Evolutionary conservation across 53 echinoderm and acorn worm genomes (phyloP).

Genomic region (Pentamera pediparva): DNA sequence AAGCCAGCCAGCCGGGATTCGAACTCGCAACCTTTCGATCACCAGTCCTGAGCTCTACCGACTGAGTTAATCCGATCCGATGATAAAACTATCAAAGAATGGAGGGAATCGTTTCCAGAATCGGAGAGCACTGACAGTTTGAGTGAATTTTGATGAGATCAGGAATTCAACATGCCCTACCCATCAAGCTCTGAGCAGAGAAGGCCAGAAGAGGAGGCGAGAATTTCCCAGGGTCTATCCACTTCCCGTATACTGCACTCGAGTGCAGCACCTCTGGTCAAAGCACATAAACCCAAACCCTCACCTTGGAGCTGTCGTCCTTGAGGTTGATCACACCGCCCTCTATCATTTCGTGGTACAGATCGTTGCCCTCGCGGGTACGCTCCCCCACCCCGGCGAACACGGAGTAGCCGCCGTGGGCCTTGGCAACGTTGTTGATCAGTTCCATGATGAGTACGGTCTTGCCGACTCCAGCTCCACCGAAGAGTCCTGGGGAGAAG

Average conservation of each 20-base stretch:
- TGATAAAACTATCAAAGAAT: no score
- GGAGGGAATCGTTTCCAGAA: no score
- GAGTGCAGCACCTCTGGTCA: background rate
- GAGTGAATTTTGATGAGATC: no score
- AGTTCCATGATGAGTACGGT: slow-evolving; percentile 99
- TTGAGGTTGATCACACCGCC: slow-evolving; percentile 91
- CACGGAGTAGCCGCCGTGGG: slow-evolving; percentile 99
- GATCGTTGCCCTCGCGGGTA: slow-evolving; percentile 99
- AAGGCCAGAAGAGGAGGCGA: no score
- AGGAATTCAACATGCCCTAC: no score
- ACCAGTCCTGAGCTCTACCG: no score
- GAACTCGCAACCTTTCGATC: no score
- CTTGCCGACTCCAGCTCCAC: slow-evolving; percentile 99
- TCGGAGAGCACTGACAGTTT: no score
- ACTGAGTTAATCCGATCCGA: no score
- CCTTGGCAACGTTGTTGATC: slow-evolving; percentile 99
- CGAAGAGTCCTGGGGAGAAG: slow-evolving; percentile 72
- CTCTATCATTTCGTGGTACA: slow-evolving; percentile 99
- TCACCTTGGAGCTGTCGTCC: slow-evolving; percentile 94
- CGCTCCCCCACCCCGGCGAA: slow-evolving; percentile 97
- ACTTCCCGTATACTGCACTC: background rate
- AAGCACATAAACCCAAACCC: background rate
- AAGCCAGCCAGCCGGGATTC: no score
- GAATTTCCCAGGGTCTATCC: no score
- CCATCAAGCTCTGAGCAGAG: no score